Conservation (phyloP, 2,888 invertebrate species). For the Arge pagana region DNA sequence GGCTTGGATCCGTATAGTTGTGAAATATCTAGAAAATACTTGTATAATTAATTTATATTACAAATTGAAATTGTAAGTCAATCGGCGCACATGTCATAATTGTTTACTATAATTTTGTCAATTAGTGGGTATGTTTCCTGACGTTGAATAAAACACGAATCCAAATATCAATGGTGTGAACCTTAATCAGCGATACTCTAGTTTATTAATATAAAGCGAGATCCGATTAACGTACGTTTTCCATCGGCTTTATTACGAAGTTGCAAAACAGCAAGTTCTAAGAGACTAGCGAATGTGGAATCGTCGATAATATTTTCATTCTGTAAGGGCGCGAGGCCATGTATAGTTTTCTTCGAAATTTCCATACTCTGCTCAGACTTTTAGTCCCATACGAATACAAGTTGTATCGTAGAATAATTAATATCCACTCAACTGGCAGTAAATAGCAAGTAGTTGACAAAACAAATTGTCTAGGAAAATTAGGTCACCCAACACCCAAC, state of each 20-base stretch:
- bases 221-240: slow-evolving; percentile 42
- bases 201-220: too few relatives aligned
- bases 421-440: too few relatives aligned
- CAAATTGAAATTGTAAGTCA: too few relatives aligned
- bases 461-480: too few relatives aligned
- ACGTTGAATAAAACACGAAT: not conserved
- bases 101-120: slow-evolving; percentile 3
- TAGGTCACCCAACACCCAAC: too few relatives aligned
- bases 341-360: slow-evolving; percentile 38
- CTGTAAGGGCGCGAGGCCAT: slow-evolving; percentile 35
- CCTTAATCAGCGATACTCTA: too few relatives aligned
- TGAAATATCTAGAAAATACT: slow-evolving; percentile 36
- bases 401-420: too few relatives aligned
- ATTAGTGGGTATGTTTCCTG: not conserved
- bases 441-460: too few relatives aligned
- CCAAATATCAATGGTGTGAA: too few relatives aligned
- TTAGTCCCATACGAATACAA: too few relatives aligned
- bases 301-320: slow-evolving; percentile 40
- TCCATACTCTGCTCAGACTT: too few relatives aligned
- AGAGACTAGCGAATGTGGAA: slow-evolving; percentile 40
- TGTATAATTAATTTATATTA: not conserved
- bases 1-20: slow-evolving; percentile 42
- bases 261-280: slow-evolving; percentile 37
- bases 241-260: slow-evolving; percentile 35
- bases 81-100: too few relatives aligned